A percentile compares a stretch with the other conserved stretches of the same genome.
phyloP scores from a whole-genome alignment of 2,797 vertebrate species.

The Platalea minor region DNA sequence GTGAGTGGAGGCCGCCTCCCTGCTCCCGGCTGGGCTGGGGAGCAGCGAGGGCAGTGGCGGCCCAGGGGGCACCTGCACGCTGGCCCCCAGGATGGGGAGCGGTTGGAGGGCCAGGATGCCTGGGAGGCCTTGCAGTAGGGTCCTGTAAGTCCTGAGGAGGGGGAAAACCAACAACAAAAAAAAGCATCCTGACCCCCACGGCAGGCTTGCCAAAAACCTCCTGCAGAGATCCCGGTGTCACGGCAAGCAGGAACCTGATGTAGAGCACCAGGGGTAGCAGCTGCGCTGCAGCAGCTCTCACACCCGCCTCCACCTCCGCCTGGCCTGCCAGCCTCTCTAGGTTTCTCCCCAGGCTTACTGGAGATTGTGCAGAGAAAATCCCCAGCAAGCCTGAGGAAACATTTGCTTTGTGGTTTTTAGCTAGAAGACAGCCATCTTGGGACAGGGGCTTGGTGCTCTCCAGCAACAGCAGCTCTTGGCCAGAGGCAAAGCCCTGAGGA shows the following conservation, averaged over 20 bases:
- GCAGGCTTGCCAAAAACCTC: background rate
- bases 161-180: too few species aligned
- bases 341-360: background rate
- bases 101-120: background rate
- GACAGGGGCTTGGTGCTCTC: background rate
- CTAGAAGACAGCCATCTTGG: background rate
- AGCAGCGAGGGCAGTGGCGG: background rate
- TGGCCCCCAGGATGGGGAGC: background rate
- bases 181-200: background rate
- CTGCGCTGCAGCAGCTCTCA: background rate
- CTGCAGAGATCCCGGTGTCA: background rate
- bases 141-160: background rate
- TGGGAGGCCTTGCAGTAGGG: background rate
- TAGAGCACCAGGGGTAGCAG: background rate
- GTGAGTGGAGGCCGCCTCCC: background rate
- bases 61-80: background rate
- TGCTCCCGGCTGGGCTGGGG: background rate
- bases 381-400: background rate
- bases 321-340: background rate
- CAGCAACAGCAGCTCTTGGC: background rate
- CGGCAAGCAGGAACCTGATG: rapidly evolving
- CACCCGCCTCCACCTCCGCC: background rate
- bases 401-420: background rate
- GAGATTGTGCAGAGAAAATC: conserved; percentile 13
- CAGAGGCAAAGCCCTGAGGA: background rate